A percentile compares a stretch with the other conserved stretches of the same genome.
phyloP scores from a whole-genome alignment of 2,113 vertebrate genomes.

The Haemorhous mexicanus region DNA sequence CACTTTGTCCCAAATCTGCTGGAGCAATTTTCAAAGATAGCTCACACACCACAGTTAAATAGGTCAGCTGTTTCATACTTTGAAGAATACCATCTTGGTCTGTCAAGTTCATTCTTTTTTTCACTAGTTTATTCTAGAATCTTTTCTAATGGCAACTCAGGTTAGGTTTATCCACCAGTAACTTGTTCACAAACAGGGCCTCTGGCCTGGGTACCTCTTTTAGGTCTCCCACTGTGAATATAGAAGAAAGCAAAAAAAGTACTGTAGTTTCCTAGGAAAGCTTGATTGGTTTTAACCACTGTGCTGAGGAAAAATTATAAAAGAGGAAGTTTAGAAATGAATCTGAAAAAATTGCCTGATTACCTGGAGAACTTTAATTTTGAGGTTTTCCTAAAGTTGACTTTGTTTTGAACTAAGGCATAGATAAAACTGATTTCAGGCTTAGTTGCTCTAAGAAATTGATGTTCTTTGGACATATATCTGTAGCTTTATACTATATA shows the following conservation, averaged over 20 bases:
- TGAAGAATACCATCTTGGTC: not conserved
- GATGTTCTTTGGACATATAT: not conserved
- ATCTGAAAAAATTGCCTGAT: not conserved
- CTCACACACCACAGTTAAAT: not conserved
- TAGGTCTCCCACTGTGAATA: not conserved
- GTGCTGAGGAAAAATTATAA: not conserved
- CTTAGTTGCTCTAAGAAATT: not conserved
- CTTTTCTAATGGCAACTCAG: not conserved
- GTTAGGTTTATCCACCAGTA: not conserved
- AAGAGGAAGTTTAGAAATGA: not conserved
- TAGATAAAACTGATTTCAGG: not conserved
- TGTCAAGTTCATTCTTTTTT: not conserved
- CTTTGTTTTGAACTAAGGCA: not conserved
- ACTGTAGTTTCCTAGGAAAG: not conserved
- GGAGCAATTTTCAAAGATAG: not conserved
- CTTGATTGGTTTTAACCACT: not conserved
- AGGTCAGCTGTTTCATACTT: not conserved
- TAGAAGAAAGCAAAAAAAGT: not conserved
- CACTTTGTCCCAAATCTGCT: not conserved
- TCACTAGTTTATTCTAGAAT: not conserved
- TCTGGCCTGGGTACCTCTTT: not conserved
- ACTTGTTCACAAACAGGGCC: not conserved
- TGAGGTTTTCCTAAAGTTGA: not conserved
- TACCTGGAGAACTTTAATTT: not conserved
- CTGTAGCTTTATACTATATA: not conserved